These are phyloP conservation scores for Dicroscelio sp. DNA, from an alignment of 2,888 invertebrate species.

Conservation along the genomic window DNA sequence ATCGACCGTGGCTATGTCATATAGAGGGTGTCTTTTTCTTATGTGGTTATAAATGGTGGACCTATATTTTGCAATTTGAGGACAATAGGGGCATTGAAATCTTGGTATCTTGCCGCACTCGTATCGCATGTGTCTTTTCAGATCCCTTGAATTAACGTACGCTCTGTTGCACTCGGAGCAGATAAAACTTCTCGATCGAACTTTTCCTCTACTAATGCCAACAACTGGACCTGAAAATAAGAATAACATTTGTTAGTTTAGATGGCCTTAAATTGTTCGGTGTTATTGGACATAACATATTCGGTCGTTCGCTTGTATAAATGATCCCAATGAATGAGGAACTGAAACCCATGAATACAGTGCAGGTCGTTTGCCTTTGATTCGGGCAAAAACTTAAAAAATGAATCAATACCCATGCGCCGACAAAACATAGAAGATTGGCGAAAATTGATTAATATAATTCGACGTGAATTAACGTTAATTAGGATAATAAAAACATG, in stretches of 20 bases:
- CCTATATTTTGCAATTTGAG: conserved; percentile 87
- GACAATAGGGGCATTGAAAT: conserved; percentile 83
- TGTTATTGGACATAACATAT: background rate
- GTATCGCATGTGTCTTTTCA: conserved; percentile 84
- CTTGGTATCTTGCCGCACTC: conserved; percentile 87
- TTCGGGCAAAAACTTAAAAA: conserved; percentile 2
- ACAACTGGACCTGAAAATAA: conserved; percentile 76
- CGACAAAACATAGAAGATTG: conserved; percentile 46
- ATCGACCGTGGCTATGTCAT: conserved; percentile 85
- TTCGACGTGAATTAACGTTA: background rate
- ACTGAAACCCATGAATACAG: conserved; percentile 69
- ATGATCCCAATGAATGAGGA: conserved; percentile 70
- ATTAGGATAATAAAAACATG: conserved; percentile 42
- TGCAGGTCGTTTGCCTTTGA: background rate
- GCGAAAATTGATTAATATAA: conserved; percentile 4
- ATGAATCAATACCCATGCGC: conserved; percentile 62
- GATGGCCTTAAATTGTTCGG: background rate
- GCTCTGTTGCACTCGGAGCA: conserved; percentile 77
- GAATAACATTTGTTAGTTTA: conserved; percentile 51
- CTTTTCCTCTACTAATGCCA: conserved; percentile 67
- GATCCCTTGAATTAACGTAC: conserved; percentile 79
- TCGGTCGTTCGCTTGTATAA: conserved; percentile 20
- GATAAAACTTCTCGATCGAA: conserved; percentile 78
- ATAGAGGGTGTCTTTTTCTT: conserved; percentile 86
- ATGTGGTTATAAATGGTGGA: conserved; percentile 89